A percentile compares a stretch with the other conserved stretches of the same genome.
These are phyloP conservation scores for Heliconius congener DNA, from an alignment of 1,140 invertebrate genomes.

Conservation along the genomic window DNA sequence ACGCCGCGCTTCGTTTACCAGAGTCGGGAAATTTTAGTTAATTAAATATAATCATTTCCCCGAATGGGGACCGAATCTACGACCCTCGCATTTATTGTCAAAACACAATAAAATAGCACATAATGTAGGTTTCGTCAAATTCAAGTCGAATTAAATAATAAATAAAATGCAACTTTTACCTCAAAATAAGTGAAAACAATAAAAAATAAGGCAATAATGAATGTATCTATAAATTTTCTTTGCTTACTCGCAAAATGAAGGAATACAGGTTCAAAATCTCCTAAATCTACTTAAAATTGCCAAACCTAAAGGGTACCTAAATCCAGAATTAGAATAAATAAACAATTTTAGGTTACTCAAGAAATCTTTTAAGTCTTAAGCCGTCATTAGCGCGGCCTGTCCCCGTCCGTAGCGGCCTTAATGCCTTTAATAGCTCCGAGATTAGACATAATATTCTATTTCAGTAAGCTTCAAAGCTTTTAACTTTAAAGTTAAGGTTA, in stretches of 20 bases:
- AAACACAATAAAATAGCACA: too few relatives aligned
- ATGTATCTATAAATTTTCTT: background rate
- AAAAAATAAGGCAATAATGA: background rate
- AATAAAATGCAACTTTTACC: too few relatives aligned
- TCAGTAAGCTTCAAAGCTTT: constrained; percentile 10
- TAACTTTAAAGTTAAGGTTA: background rate
- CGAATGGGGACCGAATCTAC: too few relatives aligned
- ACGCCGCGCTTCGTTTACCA: background rate
- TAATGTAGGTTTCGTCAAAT: too few relatives aligned
- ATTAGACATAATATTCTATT: constrained; percentile 34
- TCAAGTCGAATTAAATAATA: too few relatives aligned
- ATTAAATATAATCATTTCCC: too few relatives aligned
- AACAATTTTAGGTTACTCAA: constrained; percentile 28
- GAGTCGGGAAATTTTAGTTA: too few relatives aligned
- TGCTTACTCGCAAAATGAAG: background rate
- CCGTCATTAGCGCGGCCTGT: constrained; percentile 23
- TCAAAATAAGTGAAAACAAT: background rate
- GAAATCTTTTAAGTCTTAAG: constrained; percentile 32
- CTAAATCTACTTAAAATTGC: background rate
- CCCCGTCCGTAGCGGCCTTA: constrained; percentile 24
- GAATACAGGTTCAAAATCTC: background rate
- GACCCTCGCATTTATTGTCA: too few relatives aligned
- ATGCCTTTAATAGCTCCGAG: constrained; percentile 32
- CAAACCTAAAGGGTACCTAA: constrained; percentile 9
- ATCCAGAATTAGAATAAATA: constrained; percentile 36